Base-by-base conservation (phyloP, 1,140 invertebrate genomes). In the Atta texana region DNA sequence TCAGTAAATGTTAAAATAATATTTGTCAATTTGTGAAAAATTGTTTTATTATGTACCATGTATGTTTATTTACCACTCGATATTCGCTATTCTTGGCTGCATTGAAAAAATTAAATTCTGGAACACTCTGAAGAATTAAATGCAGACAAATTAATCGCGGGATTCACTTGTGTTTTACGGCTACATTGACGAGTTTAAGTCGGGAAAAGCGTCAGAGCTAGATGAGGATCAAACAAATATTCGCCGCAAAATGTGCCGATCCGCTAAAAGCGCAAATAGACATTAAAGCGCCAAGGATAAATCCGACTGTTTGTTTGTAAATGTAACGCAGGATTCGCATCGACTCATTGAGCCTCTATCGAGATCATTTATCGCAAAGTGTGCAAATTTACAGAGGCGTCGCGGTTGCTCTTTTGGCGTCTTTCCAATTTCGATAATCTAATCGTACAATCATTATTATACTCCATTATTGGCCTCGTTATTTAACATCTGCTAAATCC, bases 391-490 rank as follows among this genome's bases (percentile, higher is more conserved):
- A 28, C 28, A 44, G 24, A 2, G 39, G 39, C 39, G 10, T 12
- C 39, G 39, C 39, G 21, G 21, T 51, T 53, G 53, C 53, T 39
- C 74, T 91, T 92, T 91, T 94, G 93, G 93, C 93, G 78, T 88
- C 89, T 92, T 92, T 93, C 93, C 93, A 94, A 93, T 94, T 94
- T 94, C 93, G 93, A 93, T 94, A 94, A 94, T 94, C 92, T 93
- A 90, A 81, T 90, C 90, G 89, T 82, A 88, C 88, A 89, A 92
- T 92, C 91, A 93, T 93, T 92, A 93, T 94, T 94, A 93, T 91
- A 89, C 85, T 90, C 90, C 89, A 91, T 93, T 93, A 93, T 92
- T 71, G 85, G 91, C 85, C 90, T 91, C 90, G 90, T 94, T 94
- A 94, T 93, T 94, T 93, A 94, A 88, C 90, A 89, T 90, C 63